phyloP scores from a whole-genome alignment of 1,140 invertebrate genomes.

The Agrilus planipennis region DNA sequence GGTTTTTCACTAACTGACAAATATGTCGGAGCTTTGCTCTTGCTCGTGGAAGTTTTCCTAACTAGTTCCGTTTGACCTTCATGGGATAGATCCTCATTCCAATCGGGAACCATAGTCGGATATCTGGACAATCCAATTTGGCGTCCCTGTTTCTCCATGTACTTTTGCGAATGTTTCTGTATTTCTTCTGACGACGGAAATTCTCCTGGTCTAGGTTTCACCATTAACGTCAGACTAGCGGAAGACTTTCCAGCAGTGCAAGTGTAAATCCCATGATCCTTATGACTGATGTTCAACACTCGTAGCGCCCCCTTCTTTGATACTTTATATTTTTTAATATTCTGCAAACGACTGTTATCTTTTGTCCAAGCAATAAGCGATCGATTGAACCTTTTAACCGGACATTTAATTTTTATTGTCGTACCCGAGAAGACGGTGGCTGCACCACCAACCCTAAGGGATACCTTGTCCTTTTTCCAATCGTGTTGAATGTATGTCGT shows the following conservation, averaged over 20 bases:
- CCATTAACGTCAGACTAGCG: conserved; percentile 57
- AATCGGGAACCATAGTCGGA: too few relatives aligned
- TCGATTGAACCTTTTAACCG: conserved; percentile 66
- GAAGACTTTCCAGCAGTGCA: conserved; percentile 66
- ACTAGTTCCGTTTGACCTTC: conserved; percentile 29
- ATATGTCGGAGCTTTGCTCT: conserved; percentile 40
- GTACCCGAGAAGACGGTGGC: conserved; percentile 77
- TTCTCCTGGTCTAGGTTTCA: conserved; percentile 61
- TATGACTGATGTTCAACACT: conserved; percentile 60
- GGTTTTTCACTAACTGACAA: conserved; percentile 19
- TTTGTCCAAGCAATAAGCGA: conserved; percentile 76
- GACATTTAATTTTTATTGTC: conserved; percentile 81
- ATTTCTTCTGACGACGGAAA: conserved; percentile 69
- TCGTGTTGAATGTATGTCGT: conserved; percentile 69
- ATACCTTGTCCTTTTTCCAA: conserved; percentile 61
- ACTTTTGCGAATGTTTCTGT: conserved; percentile 37
- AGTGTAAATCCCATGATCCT: conserved; percentile 70
- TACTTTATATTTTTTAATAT: conserved; percentile 67
- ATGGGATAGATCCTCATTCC: conserved; percentile 23
- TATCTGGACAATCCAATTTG: too few relatives aligned
- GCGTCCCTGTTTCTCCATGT: too few relatives aligned
- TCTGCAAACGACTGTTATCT: conserved; percentile 57
- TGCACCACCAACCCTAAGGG: conserved; percentile 70
- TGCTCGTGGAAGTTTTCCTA: conserved; percentile 49
- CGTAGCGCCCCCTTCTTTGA: conserved; percentile 77